Evolutionary conservation across 1,140 invertebrate species (phyloP).

Genomic region (Solenopsis invicta): DNA sequence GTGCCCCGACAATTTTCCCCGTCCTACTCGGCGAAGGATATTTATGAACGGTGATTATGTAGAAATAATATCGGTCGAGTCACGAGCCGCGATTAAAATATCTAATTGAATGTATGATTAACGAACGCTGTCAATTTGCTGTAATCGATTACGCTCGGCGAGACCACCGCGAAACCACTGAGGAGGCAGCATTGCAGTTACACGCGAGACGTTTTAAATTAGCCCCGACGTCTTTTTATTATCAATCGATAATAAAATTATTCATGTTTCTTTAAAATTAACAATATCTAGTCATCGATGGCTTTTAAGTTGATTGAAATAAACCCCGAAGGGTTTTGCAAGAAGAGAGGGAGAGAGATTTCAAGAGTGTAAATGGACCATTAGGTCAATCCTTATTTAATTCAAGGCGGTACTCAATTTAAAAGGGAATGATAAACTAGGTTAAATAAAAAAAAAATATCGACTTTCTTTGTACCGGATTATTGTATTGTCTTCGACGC

Average conservation of each 20-base stretch:
- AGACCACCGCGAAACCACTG: slow-evolving; percentile 29
- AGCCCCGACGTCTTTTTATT: background rate
- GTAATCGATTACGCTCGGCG: slow-evolving; percentile 29
- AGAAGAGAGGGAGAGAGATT: background rate
- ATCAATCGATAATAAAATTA: background rate
- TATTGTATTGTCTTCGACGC: slow-evolving; percentile 4
- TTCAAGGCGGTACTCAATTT: background rate
- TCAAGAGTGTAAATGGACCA: background rate
- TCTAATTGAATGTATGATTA: slow-evolving; percentile 60
- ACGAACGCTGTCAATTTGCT: slow-evolving; percentile 51
- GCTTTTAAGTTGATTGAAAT: slow-evolving; percentile 3
- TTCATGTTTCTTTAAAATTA: background rate
- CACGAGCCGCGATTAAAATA: slow-evolving; percentile 54
- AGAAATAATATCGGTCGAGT: slow-evolving; percentile 42
- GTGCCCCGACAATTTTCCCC: slow-evolving; percentile 27
- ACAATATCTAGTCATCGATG: background rate
- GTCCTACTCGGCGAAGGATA: slow-evolving; percentile 34
- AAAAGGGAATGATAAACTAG: background rate
- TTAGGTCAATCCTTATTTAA: slow-evolving; percentile 1
- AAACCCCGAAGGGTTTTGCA: background rate
- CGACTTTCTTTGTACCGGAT: background rate
- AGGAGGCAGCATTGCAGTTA: background rate
- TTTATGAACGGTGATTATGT: slow-evolving; percentile 53
- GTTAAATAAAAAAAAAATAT: slow-evolving; percentile 25
- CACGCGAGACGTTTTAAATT: background rate